Percentiles rank a stretch among this genome's conserved stretches.
phyloP scores from a whole-genome alignment of 2,797 vertebrate genomes.

The Poeciliopsis presidionis region DNA sequence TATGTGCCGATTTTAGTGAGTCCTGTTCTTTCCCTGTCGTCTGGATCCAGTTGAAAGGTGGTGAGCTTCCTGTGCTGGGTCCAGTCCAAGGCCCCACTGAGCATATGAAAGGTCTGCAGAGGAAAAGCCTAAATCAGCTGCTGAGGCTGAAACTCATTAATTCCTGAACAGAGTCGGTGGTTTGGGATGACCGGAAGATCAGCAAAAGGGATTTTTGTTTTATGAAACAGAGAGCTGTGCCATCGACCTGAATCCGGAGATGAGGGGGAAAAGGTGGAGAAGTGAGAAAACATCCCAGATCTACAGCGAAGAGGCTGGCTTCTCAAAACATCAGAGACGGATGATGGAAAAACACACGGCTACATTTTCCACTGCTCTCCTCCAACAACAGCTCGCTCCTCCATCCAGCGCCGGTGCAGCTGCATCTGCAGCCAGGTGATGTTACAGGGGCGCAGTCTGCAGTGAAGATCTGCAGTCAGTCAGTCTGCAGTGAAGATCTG shows the following conservation, averaged over 20 bases:
- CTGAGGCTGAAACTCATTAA: constrained; percentile 44
- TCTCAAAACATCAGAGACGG: constrained; percentile 47
- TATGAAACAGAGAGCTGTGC: constrained; percentile 16
- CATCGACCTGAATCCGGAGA: constrained; percentile 26
- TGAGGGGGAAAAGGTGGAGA: constrained; percentile 28
- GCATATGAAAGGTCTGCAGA: constrained; percentile 59
- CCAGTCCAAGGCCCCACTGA: constrained; percentile 60
- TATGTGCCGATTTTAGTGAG: constrained; percentile 8
- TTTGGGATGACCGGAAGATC: constrained; percentile 31
- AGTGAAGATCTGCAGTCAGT: too few species aligned
- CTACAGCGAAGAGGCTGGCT: constrained; percentile 29
- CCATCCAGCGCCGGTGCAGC: constrained; percentile 10
- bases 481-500: too few species aligned
- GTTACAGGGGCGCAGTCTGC: constrained; percentile 9
- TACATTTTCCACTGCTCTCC: constrained; percentile 48
- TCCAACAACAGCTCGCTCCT: constrained; percentile 27
- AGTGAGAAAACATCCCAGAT: constrained; percentile 25
- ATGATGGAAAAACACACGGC: constrained; percentile 49
- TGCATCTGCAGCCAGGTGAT: constrained; percentile 28
- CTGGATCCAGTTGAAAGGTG: constrained; percentile 70
- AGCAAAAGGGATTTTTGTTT: constrained; percentile 9
- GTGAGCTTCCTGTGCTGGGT: constrained; percentile 68
- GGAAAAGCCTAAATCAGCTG: constrained; percentile 54
- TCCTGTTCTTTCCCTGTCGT: constrained; percentile 48
- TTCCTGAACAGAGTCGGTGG: constrained; percentile 54